These are phyloP conservation scores for Ellobius talpinus DNA, from an alignment of 2,113 vertebrate species.

Conservation along the genomic window DNA sequence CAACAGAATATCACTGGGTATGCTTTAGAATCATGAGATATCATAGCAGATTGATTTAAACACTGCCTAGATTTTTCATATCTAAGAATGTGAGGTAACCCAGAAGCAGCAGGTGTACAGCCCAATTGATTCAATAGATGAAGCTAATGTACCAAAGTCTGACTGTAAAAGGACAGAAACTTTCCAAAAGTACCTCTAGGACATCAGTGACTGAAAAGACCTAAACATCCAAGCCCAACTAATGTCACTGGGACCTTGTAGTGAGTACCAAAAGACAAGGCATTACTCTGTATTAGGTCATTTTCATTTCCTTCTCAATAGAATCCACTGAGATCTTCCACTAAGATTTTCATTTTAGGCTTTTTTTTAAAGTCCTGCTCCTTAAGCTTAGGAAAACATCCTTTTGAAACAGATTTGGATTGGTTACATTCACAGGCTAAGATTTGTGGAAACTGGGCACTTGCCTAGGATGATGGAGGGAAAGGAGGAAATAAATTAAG, in stretches of 20 bases:
- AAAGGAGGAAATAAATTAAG: slow-evolving; percentile 38
- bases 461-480: neutral
- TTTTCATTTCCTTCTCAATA: slow-evolving; percentile 3
- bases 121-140: slow-evolving; percentile 9
- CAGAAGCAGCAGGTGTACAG: slow-evolving; percentile 18
- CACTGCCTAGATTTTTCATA: slow-evolving; percentile 11
- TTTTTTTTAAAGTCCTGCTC: neutral
- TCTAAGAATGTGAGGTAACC: slow-evolving; percentile 22
- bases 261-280: slow-evolving; percentile 23
- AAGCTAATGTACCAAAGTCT: slow-evolving; percentile 23
- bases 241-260: neutral
- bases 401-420: slow-evolving; percentile 40
- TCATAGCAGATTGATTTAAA: slow-evolving; percentile 44
- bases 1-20: slow-evolving; percentile 50
- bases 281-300: slow-evolving; percentile 14
- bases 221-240: slow-evolving; percentile 13
- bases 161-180: slow-evolving; percentile 10
- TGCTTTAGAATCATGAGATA: slow-evolving; percentile 1
- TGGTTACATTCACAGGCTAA: neutral
- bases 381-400: slow-evolving; percentile 16
- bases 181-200: slow-evolving; percentile 44
- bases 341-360: neutral
- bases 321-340: slow-evolving; percentile 39
- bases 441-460: slow-evolving; percentile 36
- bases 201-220: slow-evolving; percentile 24